Evolutionary conservation across 2,888 invertebrate species (phyloP).

Genomic region (Caenorhabditis sp.): DNA sequence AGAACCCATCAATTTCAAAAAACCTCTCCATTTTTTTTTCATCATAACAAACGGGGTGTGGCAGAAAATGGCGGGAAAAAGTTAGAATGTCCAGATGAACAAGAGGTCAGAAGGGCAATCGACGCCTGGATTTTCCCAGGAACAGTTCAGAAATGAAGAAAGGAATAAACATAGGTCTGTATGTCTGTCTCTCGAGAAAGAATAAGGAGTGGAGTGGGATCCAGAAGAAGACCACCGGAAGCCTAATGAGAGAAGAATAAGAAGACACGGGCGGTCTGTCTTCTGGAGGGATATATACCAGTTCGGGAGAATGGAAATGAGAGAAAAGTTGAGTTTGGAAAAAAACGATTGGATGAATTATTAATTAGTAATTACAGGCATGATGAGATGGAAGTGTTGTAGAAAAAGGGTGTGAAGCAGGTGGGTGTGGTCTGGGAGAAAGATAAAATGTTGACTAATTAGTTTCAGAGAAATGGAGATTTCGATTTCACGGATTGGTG

Average conservation of each 20-base stretch:
- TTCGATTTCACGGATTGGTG: background rate
- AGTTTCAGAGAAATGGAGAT: background rate
- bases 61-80: background rate
- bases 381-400: conserved; percentile 21
- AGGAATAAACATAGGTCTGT: conserved; percentile 6
- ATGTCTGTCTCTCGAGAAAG: background rate
- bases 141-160: background rate
- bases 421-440: background rate
- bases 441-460: conserved; percentile 30
- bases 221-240: conserved; percentile 26
- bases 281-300: conserved; percentile 8
- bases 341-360: conserved; percentile 22
- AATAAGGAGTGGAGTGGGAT: background rate
- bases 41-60: conserved; percentile 3
- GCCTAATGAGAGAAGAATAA: conserved; percentile 15
- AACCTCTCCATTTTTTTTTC: background rate
- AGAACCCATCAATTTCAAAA: background rate
- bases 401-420: conserved; percentile 15
- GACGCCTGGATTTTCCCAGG: background rate
- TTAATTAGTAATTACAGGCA: conserved; percentile 54
- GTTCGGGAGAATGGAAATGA: conserved; percentile 1
- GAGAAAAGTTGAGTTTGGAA: conserved; percentile 1
- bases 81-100: background rate
- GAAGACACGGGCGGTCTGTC: conserved; percentile 1
- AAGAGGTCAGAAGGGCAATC: background rate